These are phyloP conservation scores for Chiloscyllium punctatum DNA, from an alignment of 2,797 vertebrate species.

Conservation along the genomic window DNA sequence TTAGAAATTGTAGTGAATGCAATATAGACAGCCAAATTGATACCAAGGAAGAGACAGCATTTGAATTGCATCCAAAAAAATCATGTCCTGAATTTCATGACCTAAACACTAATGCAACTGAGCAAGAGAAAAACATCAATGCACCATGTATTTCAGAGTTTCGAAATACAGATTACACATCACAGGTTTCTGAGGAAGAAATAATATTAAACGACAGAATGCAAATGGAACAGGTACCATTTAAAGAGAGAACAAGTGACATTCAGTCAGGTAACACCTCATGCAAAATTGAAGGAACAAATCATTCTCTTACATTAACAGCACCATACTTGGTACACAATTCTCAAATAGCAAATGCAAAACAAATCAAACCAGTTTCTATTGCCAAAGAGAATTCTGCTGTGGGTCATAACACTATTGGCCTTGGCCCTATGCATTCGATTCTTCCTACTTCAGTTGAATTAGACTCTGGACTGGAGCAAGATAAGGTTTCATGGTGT, in stretches of 20 bases:
- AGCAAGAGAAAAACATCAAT: background rate
- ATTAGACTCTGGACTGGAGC: conserved; percentile 34
- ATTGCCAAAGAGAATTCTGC: conserved; percentile 50
- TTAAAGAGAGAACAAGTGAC: background rate
- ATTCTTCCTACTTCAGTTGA: conserved; percentile 39
- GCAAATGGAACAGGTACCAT: background rate
- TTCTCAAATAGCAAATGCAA: conserved; percentile 46
- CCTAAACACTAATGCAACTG: background rate
- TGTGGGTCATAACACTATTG: conserved; percentile 46
- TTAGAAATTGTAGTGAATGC: background rate
- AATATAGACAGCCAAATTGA: background rate
- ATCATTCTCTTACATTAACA: conserved; percentile 53
- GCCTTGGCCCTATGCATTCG: conserved; percentile 39
- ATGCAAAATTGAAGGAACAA: conserved; percentile 40
- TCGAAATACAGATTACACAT: background rate
- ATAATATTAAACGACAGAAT: no score
- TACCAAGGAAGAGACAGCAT: background rate
- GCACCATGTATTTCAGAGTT: background rate
- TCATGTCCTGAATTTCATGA: background rate
- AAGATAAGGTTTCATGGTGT: conserved; percentile 10
- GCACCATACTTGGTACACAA: conserved; percentile 58
- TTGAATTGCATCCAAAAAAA: background rate
- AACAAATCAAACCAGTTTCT: conserved; percentile 58
- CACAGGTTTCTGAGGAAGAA: background rate
- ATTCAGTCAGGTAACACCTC: background rate